Evolutionary conservation across 2,113 vertebrate species (phyloP).

Genomic region (Isichthys henryi): DNA sequence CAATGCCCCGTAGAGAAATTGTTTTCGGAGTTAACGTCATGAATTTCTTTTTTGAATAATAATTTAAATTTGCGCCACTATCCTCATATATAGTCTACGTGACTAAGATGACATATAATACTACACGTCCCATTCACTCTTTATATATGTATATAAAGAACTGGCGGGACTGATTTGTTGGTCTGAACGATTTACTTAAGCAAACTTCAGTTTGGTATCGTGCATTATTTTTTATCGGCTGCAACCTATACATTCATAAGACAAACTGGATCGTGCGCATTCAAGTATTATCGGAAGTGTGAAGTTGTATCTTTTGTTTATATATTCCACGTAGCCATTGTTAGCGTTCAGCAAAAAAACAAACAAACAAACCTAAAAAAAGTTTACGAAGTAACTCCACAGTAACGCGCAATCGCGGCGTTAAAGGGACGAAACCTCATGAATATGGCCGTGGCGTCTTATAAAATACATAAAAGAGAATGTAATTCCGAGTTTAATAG

Average conservation of each 20-base stretch:
- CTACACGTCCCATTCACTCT: neutral
- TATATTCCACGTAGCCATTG: neutral
- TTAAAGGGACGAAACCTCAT: neutral
- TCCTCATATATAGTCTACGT: neutral
- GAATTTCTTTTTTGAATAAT: neutral
- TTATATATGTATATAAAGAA: neutral
- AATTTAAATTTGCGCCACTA: no score
- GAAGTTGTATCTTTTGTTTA: neutral
- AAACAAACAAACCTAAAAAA: neutral
- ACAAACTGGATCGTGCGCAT: neutral
- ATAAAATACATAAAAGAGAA: neutral
- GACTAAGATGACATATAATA: neutral
- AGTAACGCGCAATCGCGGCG: neutral
- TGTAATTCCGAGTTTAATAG: neutral
- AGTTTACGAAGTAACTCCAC: neutral
- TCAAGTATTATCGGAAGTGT: neutral
- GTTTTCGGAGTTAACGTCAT: constrained; percentile 7
- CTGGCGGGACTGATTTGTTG: neutral
- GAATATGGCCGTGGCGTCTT: neutral
- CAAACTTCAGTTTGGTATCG: neutral
- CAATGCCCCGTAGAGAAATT: neutral
- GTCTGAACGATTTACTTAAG: neutral
- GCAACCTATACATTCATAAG: neutral
- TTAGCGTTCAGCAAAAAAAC: neutral
- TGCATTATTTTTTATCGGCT: neutral